A percentile compares a stretch with the other conserved stretches of the same genome.
phyloP scores from a whole-genome alignment of 2,797 vertebrate species.

The Pterois miles region DNA sequence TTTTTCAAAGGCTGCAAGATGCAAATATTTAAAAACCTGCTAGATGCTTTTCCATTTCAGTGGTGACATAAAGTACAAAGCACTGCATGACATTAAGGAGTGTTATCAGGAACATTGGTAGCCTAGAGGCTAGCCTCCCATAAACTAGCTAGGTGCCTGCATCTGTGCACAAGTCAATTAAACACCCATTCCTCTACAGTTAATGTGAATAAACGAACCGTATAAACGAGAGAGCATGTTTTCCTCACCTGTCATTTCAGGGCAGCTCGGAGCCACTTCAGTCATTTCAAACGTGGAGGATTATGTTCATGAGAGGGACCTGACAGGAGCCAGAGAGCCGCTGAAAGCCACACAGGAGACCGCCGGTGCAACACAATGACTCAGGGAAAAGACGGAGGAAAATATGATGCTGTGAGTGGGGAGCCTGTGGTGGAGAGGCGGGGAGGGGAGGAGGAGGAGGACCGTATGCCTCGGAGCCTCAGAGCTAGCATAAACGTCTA shows the following conservation, averaged over 20 bases:
- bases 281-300: slow-evolving; percentile 51
- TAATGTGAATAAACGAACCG: rapidly evolving
- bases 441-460: background rate
- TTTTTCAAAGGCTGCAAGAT: background rate
- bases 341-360: background rate
- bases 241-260: slow-evolving; percentile 70
- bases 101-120: background rate
- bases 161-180: background rate
- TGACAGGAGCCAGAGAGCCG: background rate
- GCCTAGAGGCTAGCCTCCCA: too few species aligned
- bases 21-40: background rate
- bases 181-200: background rate
- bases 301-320: background rate
- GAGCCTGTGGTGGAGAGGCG: background rate
- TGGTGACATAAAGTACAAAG: background rate
- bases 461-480: background rate
- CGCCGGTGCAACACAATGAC: slow-evolving; percentile 38
- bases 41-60: background rate
- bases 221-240: rapidly evolving
- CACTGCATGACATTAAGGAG: background rate
- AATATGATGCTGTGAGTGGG: slow-evolving; percentile 14
- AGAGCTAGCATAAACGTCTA: background rate
- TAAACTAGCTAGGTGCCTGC: background rate
- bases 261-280: slow-evolving; percentile 43
- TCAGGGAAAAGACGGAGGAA: slow-evolving; percentile 47